Evolutionary conservation across 1,140 invertebrate species (phyloP), one percentile per base, ranked within the genome.

Genomic region (Papilio dardanus): DNA sequence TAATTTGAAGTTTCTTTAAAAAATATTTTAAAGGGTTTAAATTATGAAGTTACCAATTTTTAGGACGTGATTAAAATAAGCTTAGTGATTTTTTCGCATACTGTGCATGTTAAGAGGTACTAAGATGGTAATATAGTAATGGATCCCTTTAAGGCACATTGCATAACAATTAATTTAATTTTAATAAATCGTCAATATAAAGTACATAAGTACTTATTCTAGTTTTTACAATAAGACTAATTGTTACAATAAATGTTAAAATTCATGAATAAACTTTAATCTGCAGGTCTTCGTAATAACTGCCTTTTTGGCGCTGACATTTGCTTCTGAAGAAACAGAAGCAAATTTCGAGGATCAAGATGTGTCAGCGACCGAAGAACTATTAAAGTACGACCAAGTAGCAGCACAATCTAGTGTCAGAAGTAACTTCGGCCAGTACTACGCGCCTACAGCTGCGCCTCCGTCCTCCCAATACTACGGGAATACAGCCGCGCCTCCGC

Each of bases 221-320:
- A 46, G 3, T 46, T 46, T 42, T 46, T 19, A 7, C 1, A 4
- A n/a, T 46, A 7, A 46, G 6, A 6, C 4, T 19, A 46, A 46
- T 19, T 46, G n/a, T 4, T 62, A 12, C 6, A 1, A 14, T 30
- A 62, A 62, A 8, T 62, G 8, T 62, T 62, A 16, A 35, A 10
- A 42, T 37, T 31, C 16, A 65, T 75, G 42, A 75, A 35, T 42
- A 37, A 78, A 76, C 31, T 46, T 31, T 67, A 28, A 75, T 81
- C 81, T 76, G 21, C 87, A 93, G 91, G 68, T 92, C 24, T 79
- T 79, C 71, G 78, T 89, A 78, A 76, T 88, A 54, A 68, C 86
- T 33, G 77, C 83, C 79, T 74, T 90, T 40, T 78, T 91, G 77
- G 90, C 88, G 30, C 65, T 91, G 67, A 73, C 89, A 8, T 66